Evolutionary conservation across 2,113 vertebrate genomes (phyloP).

Genomic region (Grammomys dolichurus): DNA sequence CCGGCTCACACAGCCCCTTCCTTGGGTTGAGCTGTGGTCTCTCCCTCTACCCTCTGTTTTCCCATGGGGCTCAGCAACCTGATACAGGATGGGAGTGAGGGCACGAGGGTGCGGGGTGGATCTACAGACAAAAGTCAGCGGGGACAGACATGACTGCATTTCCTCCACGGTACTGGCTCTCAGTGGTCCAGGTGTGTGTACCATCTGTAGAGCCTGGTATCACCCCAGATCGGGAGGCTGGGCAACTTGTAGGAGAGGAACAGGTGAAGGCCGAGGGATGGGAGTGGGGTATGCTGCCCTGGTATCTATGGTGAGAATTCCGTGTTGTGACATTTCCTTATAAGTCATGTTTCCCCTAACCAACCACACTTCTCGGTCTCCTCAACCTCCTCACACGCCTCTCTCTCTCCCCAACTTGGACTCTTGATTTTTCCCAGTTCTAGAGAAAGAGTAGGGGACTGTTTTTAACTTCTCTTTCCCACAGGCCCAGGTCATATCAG

Average conservation of each 20-base stretch:
- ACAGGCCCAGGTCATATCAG: background rate
- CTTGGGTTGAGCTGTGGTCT: background rate
- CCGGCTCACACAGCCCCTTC: background rate
- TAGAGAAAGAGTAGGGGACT: rapidly evolving
- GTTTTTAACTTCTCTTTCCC: background rate
- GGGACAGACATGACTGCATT: background rate
- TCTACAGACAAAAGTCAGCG: background rate
- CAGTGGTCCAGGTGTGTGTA: background rate
- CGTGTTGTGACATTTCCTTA: background rate
- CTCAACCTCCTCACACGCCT: background rate
- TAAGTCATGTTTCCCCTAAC: background rate
- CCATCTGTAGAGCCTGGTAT: background rate
- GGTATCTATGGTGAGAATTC: background rate
- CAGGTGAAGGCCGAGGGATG: background rate
- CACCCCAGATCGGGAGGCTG: background rate
- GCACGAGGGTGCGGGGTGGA: background rate
- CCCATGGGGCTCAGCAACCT: background rate
- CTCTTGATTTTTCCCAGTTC: background rate
- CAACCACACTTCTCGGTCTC: background rate
- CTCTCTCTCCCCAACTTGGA: background rate
- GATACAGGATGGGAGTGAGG: background rate
- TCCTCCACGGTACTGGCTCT: rapidly evolving
- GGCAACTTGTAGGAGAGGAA: background rate
- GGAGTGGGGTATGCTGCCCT: background rate
- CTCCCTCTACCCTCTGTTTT: background rate